phyloP scores from a whole-genome alignment of 2,888 invertebrate species.

The Anticlea derivata region DNA sequence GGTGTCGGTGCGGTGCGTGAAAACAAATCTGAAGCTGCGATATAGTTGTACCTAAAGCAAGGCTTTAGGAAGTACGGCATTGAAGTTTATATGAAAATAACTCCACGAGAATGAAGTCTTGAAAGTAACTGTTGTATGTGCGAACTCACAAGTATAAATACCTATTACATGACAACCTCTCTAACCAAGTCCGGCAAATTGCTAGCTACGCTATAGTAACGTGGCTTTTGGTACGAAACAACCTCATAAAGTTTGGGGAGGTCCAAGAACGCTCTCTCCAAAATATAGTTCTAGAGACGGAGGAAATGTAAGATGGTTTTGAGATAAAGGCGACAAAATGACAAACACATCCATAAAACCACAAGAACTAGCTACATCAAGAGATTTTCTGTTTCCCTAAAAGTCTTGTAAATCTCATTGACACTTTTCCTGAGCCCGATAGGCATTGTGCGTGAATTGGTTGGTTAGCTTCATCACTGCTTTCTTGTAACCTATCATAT shows the following conservation, averaged over 20 bases:
- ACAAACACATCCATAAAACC: constrained; percentile 28
- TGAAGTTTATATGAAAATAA: too few relatives aligned
- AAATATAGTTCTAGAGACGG: not conserved
- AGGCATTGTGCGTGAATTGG: too few relatives aligned
- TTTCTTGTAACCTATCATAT: too few relatives aligned
- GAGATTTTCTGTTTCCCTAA: not conserved
- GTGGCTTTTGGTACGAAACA: not conserved
- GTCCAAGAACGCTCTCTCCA: not conserved
- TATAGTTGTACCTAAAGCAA: too few relatives aligned
- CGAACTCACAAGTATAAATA: too few relatives aligned
- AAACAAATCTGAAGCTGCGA: too few relatives aligned
- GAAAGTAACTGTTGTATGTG: too few relatives aligned
- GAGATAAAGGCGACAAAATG: constrained; percentile 19
- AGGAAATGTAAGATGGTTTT: not conserved
- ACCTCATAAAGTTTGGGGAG: not conserved
- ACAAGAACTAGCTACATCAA: constrained; percentile 5
- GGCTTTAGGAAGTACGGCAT: too few relatives aligned
- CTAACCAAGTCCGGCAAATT: not conserved
- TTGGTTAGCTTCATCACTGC: too few relatives aligned
- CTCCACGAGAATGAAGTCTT: too few relatives aligned
- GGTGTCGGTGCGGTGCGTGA: too few relatives aligned
- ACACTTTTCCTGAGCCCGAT: not conserved
- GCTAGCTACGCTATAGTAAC: not conserved
- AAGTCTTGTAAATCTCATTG: not conserved
- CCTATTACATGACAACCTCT: too few relatives aligned